A percentile compares a stretch with the other conserved stretches of the same genome.
These are phyloP conservation scores for Sphecodes monilicornis DNA, from an alignment of 2,888 invertebrate species.

Conservation along the genomic window DNA sequence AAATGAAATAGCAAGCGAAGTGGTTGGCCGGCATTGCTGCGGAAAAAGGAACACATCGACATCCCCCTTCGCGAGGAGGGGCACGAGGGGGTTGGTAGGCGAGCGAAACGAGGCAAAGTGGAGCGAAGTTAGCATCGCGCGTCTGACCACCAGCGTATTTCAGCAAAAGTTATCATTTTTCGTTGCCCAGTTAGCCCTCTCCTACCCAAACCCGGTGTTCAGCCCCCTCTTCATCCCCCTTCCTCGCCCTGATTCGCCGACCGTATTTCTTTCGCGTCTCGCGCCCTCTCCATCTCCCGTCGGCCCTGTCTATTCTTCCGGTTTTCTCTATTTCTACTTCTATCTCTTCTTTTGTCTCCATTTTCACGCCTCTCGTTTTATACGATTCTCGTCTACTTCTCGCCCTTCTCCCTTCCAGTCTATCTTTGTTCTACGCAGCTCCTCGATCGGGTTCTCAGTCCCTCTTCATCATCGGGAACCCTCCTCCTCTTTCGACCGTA, in stretches of 20 bases:
- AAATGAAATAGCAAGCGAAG: slow-evolving; percentile 54
- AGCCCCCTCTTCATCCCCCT: background rate
- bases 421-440: background rate
- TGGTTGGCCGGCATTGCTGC: slow-evolving; percentile 38
- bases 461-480: too few relatives aligned
- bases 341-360: background rate
- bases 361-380: slow-evolving; percentile 4
- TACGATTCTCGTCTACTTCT: slow-evolving; percentile 1
- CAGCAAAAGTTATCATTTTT: slow-evolving; percentile 75
- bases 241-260: background rate
- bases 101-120: slow-evolving; percentile 60
- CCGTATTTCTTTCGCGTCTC: slow-evolving; percentile 5
- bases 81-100: slow-evolving; percentile 23
- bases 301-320: background rate
- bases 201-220: slow-evolving; percentile 18
- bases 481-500: too few relatives aligned
- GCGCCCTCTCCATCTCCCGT: background rate
- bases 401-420: too few relatives aligned
- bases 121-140: slow-evolving; percentile 68
- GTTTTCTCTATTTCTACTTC: background rate
- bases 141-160: slow-evolving; percentile 67
- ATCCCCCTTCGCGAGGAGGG: background rate
- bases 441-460: slow-evolving; percentile 3
- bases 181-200: slow-evolving; percentile 40
- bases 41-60: slow-evolving; percentile 10